phyloP scores from a whole-genome alignment of 2,113 vertebrate genomes.

The Rhinoptilus africanus region DNA sequence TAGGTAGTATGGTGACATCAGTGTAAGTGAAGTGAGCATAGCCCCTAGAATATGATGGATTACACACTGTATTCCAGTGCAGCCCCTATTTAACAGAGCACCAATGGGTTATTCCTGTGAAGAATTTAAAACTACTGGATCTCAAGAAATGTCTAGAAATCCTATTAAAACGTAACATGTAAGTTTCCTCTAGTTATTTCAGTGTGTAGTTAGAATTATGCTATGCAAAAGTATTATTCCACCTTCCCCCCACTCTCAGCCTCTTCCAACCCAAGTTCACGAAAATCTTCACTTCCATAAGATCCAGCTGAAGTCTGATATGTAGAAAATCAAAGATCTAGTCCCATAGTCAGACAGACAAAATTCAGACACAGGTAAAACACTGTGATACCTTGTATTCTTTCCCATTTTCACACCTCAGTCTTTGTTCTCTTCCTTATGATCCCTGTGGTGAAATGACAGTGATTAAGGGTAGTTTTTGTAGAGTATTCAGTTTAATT shows the following conservation, averaged over 20 bases:
- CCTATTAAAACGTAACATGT: not conserved
- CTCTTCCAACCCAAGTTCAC: not conserved
- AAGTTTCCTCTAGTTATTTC: not conserved
- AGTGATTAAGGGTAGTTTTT: not conserved
- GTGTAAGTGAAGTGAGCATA: not conserved
- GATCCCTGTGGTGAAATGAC: not conserved
- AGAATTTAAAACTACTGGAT: not conserved
- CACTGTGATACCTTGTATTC: not conserved
- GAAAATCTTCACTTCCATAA: not conserved
- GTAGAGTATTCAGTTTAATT: not conserved
- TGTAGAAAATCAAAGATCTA: not conserved
- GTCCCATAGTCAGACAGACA: not conserved
- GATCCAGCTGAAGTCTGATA: not conserved
- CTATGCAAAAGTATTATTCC: not conserved
- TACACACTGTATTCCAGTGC: not conserved
- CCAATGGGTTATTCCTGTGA: not conserved
- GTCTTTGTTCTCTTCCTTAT: not conserved
- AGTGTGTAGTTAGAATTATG: not conserved
- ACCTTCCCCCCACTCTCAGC: fast-evolving
- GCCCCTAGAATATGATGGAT: not conserved
- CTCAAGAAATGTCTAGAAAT: not conserved
- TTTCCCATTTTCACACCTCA: not conserved
- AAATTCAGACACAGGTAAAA: not conserved
- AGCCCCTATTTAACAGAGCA: not conserved
- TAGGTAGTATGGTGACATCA: not conserved